Evolutionary conservation across 2,113 vertebrate genomes (phyloP).

Genomic region (Petaurus breviceps): DNA sequence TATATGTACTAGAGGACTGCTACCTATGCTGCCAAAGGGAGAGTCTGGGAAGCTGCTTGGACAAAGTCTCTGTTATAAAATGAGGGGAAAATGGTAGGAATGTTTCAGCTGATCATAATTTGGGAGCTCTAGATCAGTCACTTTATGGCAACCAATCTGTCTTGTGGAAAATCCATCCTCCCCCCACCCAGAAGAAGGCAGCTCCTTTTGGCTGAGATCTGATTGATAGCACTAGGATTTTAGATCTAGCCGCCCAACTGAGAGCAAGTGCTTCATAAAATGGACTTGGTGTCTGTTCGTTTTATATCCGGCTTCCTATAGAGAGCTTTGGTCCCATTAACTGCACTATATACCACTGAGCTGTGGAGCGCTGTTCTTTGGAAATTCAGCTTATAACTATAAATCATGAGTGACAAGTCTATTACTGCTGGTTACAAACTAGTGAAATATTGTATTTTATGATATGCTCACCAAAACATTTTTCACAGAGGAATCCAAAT

Average conservation of each 20-base stretch:
- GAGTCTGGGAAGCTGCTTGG: conserved; percentile 77
- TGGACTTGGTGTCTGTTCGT: conserved; percentile 72
- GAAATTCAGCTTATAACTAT: conserved; percentile 79
- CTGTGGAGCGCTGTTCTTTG: conserved; percentile 75
- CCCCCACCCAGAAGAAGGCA: conserved; percentile 73
- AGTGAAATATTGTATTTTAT: conserved; percentile 77
- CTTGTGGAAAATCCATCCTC: conserved; percentile 80
- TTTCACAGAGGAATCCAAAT: conserved; percentile 72
- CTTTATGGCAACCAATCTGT: conserved; percentile 79
- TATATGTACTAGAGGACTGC: background rate
- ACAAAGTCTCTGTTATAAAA: conserved; percentile 77
- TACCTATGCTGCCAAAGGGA: conserved; percentile 63
- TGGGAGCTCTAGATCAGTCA: conserved; percentile 80
- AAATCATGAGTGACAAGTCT: conserved; percentile 79
- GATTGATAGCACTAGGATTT: conserved; percentile 75
- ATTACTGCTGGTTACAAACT: conserved; percentile 81
- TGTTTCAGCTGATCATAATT: conserved; percentile 77
- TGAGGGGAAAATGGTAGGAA: conserved; percentile 70
- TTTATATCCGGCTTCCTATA: conserved; percentile 75
- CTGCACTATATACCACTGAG: conserved; percentile 73
- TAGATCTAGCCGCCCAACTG: conserved; percentile 78
- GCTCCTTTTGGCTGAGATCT: conserved; percentile 78
- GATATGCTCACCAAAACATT: conserved; percentile 70
- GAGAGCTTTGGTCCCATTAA: conserved; percentile 78
- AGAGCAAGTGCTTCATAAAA: conserved; percentile 81